Percentiles rank a stretch among this genome's conserved stretches.
phyloP scores from a whole-genome alignment of 1,140 invertebrate species.

The Asobara japonica region DNA sequence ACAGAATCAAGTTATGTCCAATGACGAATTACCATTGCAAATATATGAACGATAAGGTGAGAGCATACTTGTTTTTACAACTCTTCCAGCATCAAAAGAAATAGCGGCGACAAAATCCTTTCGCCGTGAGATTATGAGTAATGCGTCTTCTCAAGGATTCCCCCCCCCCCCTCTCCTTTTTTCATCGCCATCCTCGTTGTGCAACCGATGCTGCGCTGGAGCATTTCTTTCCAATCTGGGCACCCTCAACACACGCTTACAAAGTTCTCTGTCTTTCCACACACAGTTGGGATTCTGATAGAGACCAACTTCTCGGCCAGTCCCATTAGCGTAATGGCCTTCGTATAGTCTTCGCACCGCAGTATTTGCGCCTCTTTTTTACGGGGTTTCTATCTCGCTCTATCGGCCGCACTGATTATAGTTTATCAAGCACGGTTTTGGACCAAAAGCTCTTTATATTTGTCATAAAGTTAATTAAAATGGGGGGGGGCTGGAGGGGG shows the following conservation, averaged over 20 bases:
- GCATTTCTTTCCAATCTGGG: constrained; percentile 19
- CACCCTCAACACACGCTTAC: constrained; percentile 21
- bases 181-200: constrained; percentile 20
- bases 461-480: constrained; percentile 7
- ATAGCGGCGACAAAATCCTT: constrained; percentile 21
- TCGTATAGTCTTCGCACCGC: constrained; percentile 50
- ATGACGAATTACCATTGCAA: constrained; percentile 20
- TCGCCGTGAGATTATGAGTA: constrained; percentile 19
- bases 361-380: constrained; percentile 43
- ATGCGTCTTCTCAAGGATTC: not conserved
- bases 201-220: constrained; percentile 29
- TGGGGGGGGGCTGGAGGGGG: not conserved
- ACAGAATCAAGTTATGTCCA: not conserved
- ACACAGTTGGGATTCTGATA: constrained; percentile 41
- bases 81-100: constrained; percentile 19
- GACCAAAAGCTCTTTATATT: not conserved
- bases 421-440: not conserved
- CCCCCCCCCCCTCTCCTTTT: constrained; percentile 13
- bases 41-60: constrained; percentile 11
- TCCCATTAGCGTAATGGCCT: constrained; percentile 57
- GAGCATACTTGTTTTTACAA: constrained; percentile 3
- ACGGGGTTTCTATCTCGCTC: not conserved
- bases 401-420: not conserved
- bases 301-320: constrained; percentile 46
- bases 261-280: not conserved